Evolutionary conservation across 2,888 invertebrate species (phyloP).

Genomic region (Lasioglossum marginatum): DNA sequence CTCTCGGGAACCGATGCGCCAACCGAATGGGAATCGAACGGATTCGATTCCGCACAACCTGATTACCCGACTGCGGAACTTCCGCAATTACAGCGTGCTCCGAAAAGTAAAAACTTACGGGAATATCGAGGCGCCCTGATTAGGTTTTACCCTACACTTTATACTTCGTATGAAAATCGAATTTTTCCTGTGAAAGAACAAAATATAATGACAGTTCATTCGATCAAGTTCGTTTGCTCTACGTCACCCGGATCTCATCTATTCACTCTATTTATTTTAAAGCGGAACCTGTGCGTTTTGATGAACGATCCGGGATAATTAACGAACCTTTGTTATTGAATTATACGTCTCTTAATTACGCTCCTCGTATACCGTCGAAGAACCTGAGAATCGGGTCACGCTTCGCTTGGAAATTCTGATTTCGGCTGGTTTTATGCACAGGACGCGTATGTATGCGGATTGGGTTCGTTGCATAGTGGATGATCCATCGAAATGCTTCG

Average conservation of each 20-base stretch:
- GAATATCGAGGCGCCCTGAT: not conserved
- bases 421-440: not conserved
- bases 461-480: not conserved
- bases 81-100: not conserved
- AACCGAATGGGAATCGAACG: not conserved
- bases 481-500: not conserved
- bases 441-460: not conserved
- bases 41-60: not conserved
- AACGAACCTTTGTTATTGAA: conserved; percentile 5
- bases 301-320: not conserved
- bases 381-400: not conserved
- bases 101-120: not conserved
- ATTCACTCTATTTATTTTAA: not conserved
- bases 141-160: too few species aligned
- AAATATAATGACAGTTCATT: too few species aligned
- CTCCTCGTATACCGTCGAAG: not conserved
- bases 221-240: not conserved
- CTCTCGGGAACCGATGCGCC: not conserved
- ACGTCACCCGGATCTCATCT: not conserved
- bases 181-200: too few species aligned
- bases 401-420: not conserved
- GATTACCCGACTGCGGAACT: not conserved
- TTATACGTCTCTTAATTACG: not conserved
- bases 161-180: too few species aligned
- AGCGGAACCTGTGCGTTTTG: not conserved